These are phyloP conservation scores for Pithys albifrons DNA, from an alignment of 2,113 vertebrate species.

Conservation along the genomic window DNA sequence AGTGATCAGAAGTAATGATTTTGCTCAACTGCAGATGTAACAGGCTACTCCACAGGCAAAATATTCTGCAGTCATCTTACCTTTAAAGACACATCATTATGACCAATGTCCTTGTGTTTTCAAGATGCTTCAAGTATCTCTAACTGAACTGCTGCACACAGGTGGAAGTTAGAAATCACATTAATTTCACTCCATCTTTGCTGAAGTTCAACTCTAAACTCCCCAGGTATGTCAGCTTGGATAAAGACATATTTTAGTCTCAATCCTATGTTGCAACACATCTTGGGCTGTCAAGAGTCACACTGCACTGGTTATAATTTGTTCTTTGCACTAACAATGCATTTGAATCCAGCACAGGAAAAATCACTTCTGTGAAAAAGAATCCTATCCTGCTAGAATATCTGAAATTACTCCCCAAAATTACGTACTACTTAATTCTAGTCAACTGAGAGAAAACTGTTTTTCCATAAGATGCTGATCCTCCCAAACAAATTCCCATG, in stretches of 20 bases:
- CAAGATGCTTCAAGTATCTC: not conserved
- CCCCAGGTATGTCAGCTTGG: not conserved
- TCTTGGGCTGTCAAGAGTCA: not conserved
- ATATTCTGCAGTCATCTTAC: not conserved
- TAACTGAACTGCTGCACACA: not conserved
- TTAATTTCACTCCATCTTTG: not conserved
- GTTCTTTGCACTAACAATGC: conserved; percentile 39
- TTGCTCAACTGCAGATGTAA: not conserved
- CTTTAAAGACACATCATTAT: not conserved
- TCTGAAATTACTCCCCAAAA: conserved; percentile 32
- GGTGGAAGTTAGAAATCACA: not conserved
- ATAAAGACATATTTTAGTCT: not conserved
- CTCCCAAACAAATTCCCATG: not conserved
- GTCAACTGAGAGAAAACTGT: conserved; percentile 6
- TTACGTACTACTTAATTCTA: not conserved
- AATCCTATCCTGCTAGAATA: conserved; percentile 48
- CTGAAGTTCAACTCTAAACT: not conserved
- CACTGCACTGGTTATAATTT: conserved; percentile 55
- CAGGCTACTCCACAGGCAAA: not conserved
- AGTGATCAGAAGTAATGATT: not conserved
- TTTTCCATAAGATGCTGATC: not conserved
- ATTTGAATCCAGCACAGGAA: conserved; percentile 31
- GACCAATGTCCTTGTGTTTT: not conserved
- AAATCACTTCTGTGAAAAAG: conserved; percentile 38
- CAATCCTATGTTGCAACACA: not conserved